phyloP scores from a whole-genome alignment of 2,797 vertebrate species.

The Sebastes iracundus region DNA sequence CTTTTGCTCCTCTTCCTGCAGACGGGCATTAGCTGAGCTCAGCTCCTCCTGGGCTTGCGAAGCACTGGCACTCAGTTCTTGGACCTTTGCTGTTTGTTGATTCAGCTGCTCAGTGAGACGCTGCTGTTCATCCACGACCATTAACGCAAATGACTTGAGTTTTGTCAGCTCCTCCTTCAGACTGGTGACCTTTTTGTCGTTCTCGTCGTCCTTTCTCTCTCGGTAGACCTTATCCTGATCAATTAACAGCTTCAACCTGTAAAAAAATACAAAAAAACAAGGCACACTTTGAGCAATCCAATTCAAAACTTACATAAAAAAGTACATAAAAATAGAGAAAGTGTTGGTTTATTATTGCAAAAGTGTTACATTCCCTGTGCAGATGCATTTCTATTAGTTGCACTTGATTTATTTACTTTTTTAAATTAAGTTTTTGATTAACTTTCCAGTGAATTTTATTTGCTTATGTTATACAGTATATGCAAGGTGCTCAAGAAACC shows the following conservation, averaged over 20 bases:
- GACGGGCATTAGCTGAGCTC: slow-evolving; percentile 81
- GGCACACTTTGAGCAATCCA: neutral
- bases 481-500: slow-evolving; percentile 21
- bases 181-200: slow-evolving; percentile 83
- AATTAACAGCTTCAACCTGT: slow-evolving; percentile 93
- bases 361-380: neutral
- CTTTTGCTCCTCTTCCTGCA: slow-evolving; percentile 89
- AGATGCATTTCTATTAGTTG: neutral
- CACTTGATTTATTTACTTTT: neutral
- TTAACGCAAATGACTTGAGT: slow-evolving; percentile 95
- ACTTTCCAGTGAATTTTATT: neutral
- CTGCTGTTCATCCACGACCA: slow-evolving; percentile 97
- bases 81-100: slow-evolving; percentile 88
- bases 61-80: slow-evolving; percentile 84
- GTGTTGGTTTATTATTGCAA: neutral
- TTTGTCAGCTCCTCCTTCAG: slow-evolving; percentile 94
- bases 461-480: neutral
- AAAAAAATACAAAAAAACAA: slow-evolving; percentile 1
- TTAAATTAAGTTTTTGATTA: neutral
- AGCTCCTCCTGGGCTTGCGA: slow-evolving; percentile 88
- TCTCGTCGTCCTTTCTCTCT: slow-evolving; percentile 90
- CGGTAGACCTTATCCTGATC: slow-evolving; percentile 91
- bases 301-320: neutral
- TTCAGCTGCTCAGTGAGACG: slow-evolving; percentile 88
- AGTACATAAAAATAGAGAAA: neutral